Base-by-base conservation (phyloP, 1,140 invertebrate genomes). In the Delia radicum region DNA sequence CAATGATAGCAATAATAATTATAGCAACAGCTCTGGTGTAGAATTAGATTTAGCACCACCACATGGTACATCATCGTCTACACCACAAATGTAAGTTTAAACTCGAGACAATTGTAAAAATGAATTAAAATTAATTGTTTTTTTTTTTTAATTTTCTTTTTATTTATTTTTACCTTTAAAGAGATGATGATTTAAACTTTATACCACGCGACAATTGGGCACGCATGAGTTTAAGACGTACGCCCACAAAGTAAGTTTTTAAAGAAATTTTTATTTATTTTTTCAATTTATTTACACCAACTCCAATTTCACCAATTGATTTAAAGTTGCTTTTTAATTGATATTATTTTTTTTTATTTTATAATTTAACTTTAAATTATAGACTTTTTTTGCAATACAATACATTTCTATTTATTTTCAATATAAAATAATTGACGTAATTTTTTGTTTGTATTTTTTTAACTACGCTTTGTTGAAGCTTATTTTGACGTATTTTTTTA, bases 131-230 rank as follows among this genome's bases (percentile, higher is more conserved):
- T 79, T 78, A 76, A 78, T 77, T 72, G 29, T 74, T 73, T 13
- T 62, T 78, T 78, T 77, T 77, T 48, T 29, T 42, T 73, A 73
- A 33, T 15, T 46, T 76, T 65, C 79, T 67, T 15, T 48, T 7
- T 21, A 67, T 37, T 55, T 61, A 0, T 28, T 63, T 46, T 42
- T 26, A 73, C 62, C 76, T 80, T 69, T 76, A 86, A 81, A 73
- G 83, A 85, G 65, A 55, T 55, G 83, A 83, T 69, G 85, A 86
- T 37, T 65, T 87, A 4, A 89, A 87, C 78, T 87, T 88, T 8
- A 89, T 93, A 77, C 90, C 91, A 79, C 87, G 92, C 79, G 91
- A 94, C 81, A 92, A 93, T 46, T 94, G 93, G 93, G 88, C 92
- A 29, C 88, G 93, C 79, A 94, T 91, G 27, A 94, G 93, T 80